Percentiles rank a stretch among this genome's conserved stretches.
These are phyloP conservation scores for Eledone cirrhosa DNA, from an alignment of 2,888 invertebrate genomes.

Conservation along the genomic window DNA sequence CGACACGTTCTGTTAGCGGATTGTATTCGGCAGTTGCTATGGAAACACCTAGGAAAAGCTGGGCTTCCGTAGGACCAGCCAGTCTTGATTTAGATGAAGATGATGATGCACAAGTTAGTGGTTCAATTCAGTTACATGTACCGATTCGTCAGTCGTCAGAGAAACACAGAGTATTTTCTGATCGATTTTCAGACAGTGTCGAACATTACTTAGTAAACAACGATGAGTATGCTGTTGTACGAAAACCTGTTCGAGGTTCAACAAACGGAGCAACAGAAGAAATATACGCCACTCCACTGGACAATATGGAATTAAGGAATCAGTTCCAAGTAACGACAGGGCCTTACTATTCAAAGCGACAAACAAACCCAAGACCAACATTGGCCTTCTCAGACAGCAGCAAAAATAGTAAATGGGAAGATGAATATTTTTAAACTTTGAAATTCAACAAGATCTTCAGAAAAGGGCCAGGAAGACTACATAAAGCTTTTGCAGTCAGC, in stretches of 20 bases:
- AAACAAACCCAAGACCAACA: conserved; percentile 7
- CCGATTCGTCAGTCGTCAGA: conserved; percentile 15
- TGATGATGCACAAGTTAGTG: not conserved
- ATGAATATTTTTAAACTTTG: conserved; percentile 18
- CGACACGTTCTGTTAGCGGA: conserved; percentile 7
- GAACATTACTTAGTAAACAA: conserved; percentile 42
- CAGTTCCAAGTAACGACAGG: conserved; percentile 16
- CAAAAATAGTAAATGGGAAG: conserved; percentile 19
- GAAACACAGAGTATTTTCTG: not conserved
- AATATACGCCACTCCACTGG: conserved; percentile 14
- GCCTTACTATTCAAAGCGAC: conserved; percentile 6
- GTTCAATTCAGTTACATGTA: not conserved
- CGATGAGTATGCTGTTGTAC: conserved; percentile 44
- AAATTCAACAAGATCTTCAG: too few relatives aligned
- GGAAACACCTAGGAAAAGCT: conserved; percentile 21
- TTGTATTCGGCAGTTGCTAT: conserved; percentile 18
- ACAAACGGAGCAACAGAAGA: not conserved
- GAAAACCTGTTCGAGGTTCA: conserved; percentile 36
- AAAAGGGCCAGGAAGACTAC: too few relatives aligned
- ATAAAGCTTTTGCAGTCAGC: too few relatives aligned
- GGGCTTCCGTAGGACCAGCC: conserved; percentile 23
- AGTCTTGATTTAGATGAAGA: not conserved
- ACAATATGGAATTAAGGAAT: conserved; percentile 5
- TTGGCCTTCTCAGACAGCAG: conserved; percentile 11
- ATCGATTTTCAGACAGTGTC: conserved; percentile 36